Evolutionary conservation across 2,113 vertebrate genomes (phyloP), one percentile per base, ranked within the genome.

Genomic region (Psilopsiagon aymara): DNA sequence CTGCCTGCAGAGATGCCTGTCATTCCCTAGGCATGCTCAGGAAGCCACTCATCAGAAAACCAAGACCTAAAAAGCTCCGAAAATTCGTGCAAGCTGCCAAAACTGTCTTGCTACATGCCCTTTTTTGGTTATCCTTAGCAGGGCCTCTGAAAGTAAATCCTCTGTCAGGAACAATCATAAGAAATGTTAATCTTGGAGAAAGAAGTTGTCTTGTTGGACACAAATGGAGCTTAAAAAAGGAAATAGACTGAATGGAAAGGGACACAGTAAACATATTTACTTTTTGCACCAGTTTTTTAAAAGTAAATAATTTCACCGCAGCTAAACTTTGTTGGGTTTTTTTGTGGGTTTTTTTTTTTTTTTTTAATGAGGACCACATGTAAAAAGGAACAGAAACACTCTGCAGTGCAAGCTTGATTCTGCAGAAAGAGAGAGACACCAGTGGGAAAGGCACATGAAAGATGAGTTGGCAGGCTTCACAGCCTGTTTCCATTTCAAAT

Each of bases 81-180:
- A 98, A 98, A 98, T 89, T 89, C 69, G 18, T 73, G 95, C 96
- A 83, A 96, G 97, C 98, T 98, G 98, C 98, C 98, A 98, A 98
- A 98, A 98, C 82, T 95, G 97, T 97, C 98, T 97, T 95, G 97
- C 97, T 98, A 92, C 98, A 98, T 98, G 98, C 96, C 98, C 98
- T 98, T 98, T 99, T 99, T 98, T 98, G 98, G 98, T 98, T 98
- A 98, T 99, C 98, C 98, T 98, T 98, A 88, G 94, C 97, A 94
- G 97, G 98, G 98, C 98, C 98, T 98, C 98, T 97, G 98, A 97
- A 98, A 98, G 98, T 98, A 98, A 98, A 98, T 98, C 97, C 98
- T 98, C 97, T 98, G 98, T 99, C 99, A 98, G 95, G 94, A 98
- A 95, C 96, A 97, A 99, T 99, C 98, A 98, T 97, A 98, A 98